phyloP scores from a whole-genome alignment of 2,888 invertebrate genomes.

The Epirrhoe tristata region DNA sequence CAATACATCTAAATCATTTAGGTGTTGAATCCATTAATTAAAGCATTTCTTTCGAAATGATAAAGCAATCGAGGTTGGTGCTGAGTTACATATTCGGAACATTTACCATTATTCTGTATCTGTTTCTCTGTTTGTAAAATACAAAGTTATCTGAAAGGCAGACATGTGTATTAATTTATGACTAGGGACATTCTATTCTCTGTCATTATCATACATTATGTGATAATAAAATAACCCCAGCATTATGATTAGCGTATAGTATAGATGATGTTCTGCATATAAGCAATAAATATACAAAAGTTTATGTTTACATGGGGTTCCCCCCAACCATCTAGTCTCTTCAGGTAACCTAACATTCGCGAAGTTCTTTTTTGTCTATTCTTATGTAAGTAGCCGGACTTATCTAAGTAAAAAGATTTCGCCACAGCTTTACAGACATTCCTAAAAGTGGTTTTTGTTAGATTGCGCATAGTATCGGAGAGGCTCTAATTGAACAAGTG shows the following conservation, averaged over 20 bases:
- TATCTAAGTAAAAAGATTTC: slow-evolving; percentile 37
- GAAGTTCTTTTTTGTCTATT: slow-evolving; percentile 17
- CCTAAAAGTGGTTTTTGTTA: slow-evolving; percentile 50
- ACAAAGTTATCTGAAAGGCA: no score
- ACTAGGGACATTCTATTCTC: background rate
- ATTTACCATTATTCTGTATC: no score
- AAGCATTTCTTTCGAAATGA: slow-evolving; percentile 17
- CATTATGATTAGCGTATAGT: background rate
- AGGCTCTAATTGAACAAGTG: slow-evolving; percentile 82
- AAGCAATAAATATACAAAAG: slow-evolving; percentile 9
- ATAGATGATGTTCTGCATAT: background rate
- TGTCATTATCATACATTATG: background rate
- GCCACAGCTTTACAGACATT: slow-evolving; percentile 46
- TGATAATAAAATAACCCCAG: background rate
- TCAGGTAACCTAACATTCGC: slow-evolving; percentile 9
- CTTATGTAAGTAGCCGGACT: slow-evolving; percentile 23
- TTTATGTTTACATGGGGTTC: slow-evolving; percentile 25
- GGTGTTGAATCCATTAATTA: slow-evolving; percentile 24
- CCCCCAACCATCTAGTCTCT: slow-evolving; percentile 19
- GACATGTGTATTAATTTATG: no score
- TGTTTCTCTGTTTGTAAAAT: no score
- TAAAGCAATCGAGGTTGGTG: background rate
- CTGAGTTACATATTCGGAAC: background rate
- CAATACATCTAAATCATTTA: slow-evolving; percentile 31
- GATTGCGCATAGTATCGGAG: slow-evolving; percentile 64